Evolutionary conservation across 2,888 invertebrate species (phyloP).

Genomic region (Poecilobothrus nobilitatus): DNA sequence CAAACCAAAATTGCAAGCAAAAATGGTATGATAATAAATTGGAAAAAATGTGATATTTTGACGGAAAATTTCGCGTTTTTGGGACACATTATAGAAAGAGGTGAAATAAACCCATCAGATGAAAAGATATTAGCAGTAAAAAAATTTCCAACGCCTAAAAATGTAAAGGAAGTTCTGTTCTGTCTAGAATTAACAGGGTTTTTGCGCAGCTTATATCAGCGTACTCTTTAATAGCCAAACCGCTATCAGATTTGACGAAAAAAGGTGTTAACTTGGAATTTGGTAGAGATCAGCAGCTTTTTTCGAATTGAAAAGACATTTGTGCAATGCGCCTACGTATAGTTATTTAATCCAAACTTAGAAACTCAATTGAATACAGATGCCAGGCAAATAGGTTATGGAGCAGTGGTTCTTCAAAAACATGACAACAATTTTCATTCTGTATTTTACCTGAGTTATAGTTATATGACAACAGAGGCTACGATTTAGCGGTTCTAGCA

Average conservation of each 20-base stretch:
- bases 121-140: not conserved
- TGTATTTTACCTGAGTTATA: not conserved
- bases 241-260: constrained; percentile 14
- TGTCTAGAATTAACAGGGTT: constrained; percentile 17
- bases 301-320: not conserved
- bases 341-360: not conserved
- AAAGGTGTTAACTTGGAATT: not conserved
- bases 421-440: not conserved
- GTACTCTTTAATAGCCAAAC: no score
- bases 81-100: no score
- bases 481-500: not conserved
- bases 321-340: not conserved
- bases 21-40: no score
- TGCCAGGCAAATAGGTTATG: not conserved
- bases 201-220: constrained; percentile 14
- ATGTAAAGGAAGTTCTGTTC: constrained; percentile 15
- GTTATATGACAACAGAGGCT: no score
- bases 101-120: not conserved
- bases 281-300: not conserved
- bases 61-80: no score
- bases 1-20: no score
- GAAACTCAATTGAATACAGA: not conserved
- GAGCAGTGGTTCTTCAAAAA: not conserved
- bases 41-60: no score
- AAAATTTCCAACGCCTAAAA: not conserved